phyloP scores from a whole-genome alignment of 2,888 invertebrate genomes.

The Yponomeuta cagnagella region DNA sequence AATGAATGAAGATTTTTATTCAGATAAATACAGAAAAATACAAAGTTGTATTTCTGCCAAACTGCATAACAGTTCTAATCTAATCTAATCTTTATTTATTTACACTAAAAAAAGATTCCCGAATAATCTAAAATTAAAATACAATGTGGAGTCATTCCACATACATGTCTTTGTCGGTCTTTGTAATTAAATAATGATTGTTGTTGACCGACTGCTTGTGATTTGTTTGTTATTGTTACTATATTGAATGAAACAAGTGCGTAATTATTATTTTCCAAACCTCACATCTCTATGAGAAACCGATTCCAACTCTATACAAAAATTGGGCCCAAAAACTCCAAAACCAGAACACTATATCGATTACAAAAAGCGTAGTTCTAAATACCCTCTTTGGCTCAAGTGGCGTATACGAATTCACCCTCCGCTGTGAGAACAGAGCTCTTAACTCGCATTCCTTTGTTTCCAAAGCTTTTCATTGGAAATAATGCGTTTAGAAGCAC shows the following conservation, averaged over 20 bases:
- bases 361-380: slow-evolving; percentile 12
- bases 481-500: slow-evolving; percentile 7
- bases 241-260: slow-evolving; percentile 1
- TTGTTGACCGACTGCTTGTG: too few species aligned
- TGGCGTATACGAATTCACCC: slow-evolving; percentile 15
- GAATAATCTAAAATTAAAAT: too few species aligned
- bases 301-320: too few species aligned
- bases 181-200: too few species aligned
- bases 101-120: too few species aligned
- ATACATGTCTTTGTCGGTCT: too few species aligned
- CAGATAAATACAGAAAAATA: too few species aligned
- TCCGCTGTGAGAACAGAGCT: slow-evolving; percentile 16
- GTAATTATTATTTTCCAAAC: background rate
- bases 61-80: too few species aligned
- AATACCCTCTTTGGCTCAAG: slow-evolving; percentile 11
- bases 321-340: background rate
- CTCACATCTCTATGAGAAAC: background rate
- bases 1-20: too few species aligned
- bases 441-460: slow-evolving; percentile 21
- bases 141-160: too few species aligned
- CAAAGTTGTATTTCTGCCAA: too few species aligned
- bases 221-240: background rate
- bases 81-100: too few species aligned
- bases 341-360: slow-evolving; percentile 12
- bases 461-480: slow-evolving; percentile 16